Evolutionary conservation across 1,140 invertebrate genomes (phyloP), one percentile per base, ranked within the genome.

Genomic region (Cyrtorhinus lividipennis): DNA sequence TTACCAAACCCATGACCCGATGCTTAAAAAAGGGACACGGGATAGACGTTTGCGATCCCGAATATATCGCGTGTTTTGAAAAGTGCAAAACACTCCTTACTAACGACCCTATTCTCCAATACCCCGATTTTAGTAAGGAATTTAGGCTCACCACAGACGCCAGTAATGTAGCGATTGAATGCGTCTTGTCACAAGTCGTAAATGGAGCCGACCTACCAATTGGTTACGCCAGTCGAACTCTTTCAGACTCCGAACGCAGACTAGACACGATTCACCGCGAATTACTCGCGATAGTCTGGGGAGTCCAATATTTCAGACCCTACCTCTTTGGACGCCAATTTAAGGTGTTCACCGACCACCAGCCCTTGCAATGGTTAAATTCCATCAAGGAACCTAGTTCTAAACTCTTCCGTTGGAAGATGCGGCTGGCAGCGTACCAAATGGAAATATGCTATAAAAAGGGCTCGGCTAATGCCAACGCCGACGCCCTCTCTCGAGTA

Each of bases 261-360:
- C 71, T 71, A 57, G 56, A 61, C 8, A 66, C 66, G 1, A 68
- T 71, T 30, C 72, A 77, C 70, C 73, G 75, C 65, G 77, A 82
- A 73, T 68, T 77, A 53, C 65, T 81, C 22, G 78, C 76, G 1
- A 72, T 81, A 10, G 69, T 81, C 0, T 77, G 72, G 72, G 72
- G 71, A 10, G 67, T 73, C 1, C 71, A 74, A 66, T 70, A 74
- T 59, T 78, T 78, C 65, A 46, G 73, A 64, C 69, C 72, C 24
- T 79, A 77, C 68, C 64, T 81, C 1, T 74, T 72, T 64, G 74
- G 73, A 25, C 71, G 61, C 59, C 69, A 74, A 27, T 78, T 81
- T 62, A 72, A 64, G 24, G 74, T 79, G 2, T 64, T 72, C 22
- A 80, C 78, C 0, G 79, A 82, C 63, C 78, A 80, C 60, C 72